Percentiles rank a stretch among this genome's conserved stretches.
Conservation (phyloP, 1,140 invertebrate genomes). For the Brachionus asplanchnoidis region DNA sequence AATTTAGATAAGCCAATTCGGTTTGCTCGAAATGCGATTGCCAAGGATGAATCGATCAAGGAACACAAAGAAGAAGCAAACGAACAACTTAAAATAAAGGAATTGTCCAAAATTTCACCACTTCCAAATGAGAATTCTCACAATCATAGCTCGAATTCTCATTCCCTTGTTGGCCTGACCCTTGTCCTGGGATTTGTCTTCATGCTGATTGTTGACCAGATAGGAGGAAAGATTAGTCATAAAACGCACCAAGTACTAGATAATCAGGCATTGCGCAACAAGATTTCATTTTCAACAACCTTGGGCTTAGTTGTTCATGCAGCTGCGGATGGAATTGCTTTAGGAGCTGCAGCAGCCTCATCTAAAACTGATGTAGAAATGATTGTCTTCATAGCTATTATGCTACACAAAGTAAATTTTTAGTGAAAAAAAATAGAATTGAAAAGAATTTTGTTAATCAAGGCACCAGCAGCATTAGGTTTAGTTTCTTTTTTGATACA, state of each 20-base stretch:
- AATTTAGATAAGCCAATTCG: neutral
- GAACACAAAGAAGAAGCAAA: constrained; percentile 2
- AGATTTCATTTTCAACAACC: constrained; percentile 60
- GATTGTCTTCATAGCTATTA: constrained; percentile 92
- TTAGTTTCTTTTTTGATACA: constrained; percentile 91
- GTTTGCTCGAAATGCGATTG: neutral
- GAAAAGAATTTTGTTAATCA: constrained; percentile 43
- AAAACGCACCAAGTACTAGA: constrained; percentile 49
- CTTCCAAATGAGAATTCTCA: constrained; percentile 2
- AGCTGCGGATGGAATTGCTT: constrained; percentile 85
- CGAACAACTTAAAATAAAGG: constrained; percentile 31
- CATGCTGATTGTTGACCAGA: constrained; percentile 91
- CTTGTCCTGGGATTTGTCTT: constrained; percentile 86
- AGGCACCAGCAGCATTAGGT: constrained; percentile 95
- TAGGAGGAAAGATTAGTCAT: constrained; percentile 52
- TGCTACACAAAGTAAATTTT: constrained; percentile 81
- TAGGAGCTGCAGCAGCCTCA: constrained; percentile 90
- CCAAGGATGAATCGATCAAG: neutral
- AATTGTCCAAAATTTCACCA: neutral
- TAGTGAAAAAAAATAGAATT: neutral
- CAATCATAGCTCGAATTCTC: constrained; percentile 46
- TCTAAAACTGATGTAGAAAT: constrained; percentile 90
- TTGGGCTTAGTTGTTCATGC: constrained; percentile 41
- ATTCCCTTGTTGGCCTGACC: constrained; percentile 65
- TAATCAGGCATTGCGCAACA: constrained; percentile 60